Evolutionary conservation across 2,113 vertebrate genomes (phyloP), one percentile per base, ranked within the genome.

Genomic region (Apus apus): DNA sequence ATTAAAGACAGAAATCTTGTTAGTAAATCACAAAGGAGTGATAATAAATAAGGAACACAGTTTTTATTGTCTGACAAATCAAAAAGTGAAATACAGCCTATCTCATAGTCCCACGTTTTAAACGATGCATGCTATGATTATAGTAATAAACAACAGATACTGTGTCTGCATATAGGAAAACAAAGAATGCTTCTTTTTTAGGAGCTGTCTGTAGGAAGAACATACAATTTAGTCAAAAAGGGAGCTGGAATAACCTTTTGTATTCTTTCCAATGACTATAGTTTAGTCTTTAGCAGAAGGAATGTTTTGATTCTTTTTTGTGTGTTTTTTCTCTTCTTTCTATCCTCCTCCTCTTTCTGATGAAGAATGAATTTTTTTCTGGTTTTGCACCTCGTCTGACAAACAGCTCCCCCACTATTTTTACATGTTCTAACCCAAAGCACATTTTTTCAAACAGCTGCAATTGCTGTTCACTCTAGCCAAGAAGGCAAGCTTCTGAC

Each of bases 121-220:
- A 98, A 92, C 94, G 97, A 97, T 98, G 98, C 54, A 77, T 83
- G 89, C 96, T 89, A 87, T 94, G 97, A 95, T 96, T 96, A 94
- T 83, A 93, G 74, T 67, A 74, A 82, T 78, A 70, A 95, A 98
- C 96, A 98, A 97, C 84, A 96, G 94, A 30, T 57, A 94, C 95
- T 97, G 93, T 98, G 97, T 98, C 88, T 66, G 92, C 50, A 48
- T 3, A 1, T n/a, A 90, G 83, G 60, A 87, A 93, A 95, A 95
- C 95, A 97, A 96, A 98, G 97, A 98, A 96, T 74, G 29, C 92
- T 86, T 86, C 97, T 97, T 96, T 98, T 96, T 97, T 87, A 96
- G 90, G 88, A 97, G 87, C 94, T 98, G 62, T 97, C 98, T 97
- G 98, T 97, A 98, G 98, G 98, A 98, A 97, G 97, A 97, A 96